Evolutionary conservation across 2,113 vertebrate genomes (phyloP), one percentile per base, ranked within the genome.

Genomic region (Amblyornis subalaris): DNA sequence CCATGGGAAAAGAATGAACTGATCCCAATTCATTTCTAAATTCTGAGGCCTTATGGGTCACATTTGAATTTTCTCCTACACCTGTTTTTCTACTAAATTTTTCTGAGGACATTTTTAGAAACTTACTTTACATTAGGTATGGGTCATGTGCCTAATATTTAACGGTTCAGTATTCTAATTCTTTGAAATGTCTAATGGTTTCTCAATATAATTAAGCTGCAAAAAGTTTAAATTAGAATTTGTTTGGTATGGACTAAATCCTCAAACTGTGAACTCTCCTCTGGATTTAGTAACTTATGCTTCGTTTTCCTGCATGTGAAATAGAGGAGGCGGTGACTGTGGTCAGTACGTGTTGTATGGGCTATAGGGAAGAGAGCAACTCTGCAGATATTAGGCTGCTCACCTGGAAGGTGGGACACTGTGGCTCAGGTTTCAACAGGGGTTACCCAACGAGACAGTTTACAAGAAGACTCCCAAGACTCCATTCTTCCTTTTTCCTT

Each of bases 21-120:
- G 96, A 98, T 98, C 96, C 96, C 94, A 97, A 98, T 97, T 97
- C 97, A 96, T 96, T 97, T 96, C 96, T 97, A 96, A 97, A 97
- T 98, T 97, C 96, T 97, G 78, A 76, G 97, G 93, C 75, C 95
- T 97, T 96, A 94, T 88, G 92, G 96, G 97, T 98, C 95, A 97
- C 81, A 96, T 97, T 97, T 98, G 95, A 97, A 96, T 98, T 97
- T 92, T 96, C 72, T 91, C 61, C 95, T 96, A 94, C 96, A 97
- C 96, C 95, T 97, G 96, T 97, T 98, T 97, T 94, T 80, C 72
- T 87, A 70, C 95, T 93, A 80, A 95, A 94, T 95, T 96, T 97
- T 92, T 96, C 89, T 94, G 44, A 94, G 77, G 84, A 85, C 93
- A 44, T 74, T 93, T 96, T 95, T 91, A 90, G 58, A 87, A 96